A percentile compares a stretch with the other conserved stretches of the same genome.
These are phyloP conservation scores for Amphipyra tragopoginis DNA, from an alignment of 2,888 invertebrate species.

Conservation along the genomic window DNA sequence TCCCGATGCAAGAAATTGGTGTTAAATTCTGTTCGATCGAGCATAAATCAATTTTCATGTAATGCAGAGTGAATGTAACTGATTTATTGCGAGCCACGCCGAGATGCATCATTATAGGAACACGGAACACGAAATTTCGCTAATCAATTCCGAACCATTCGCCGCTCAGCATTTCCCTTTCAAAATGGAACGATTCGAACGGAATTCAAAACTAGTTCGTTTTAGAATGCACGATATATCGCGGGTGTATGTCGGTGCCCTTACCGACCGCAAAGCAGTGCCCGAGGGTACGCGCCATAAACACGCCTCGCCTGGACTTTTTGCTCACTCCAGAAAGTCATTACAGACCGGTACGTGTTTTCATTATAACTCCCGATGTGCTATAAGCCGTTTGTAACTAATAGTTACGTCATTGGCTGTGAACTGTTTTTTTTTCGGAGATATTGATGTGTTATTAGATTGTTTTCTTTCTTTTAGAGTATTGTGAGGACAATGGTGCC, in stretches of 20 bases:
- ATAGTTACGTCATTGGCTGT: conserved; percentile 58
- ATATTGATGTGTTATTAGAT: neutral
- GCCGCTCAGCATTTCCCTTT: conserved; percentile 24
- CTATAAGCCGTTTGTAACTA: conserved; percentile 42
- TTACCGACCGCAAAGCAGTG: conserved; percentile 54
- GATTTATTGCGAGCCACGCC: conserved; percentile 19
- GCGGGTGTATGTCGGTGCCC: conserved; percentile 35
- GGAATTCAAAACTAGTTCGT: conserved; percentile 29
- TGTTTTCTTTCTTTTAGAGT: neutral
- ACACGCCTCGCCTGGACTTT: conserved; percentile 62
- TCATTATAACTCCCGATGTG: conserved; percentile 66
- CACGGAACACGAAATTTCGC: conserved; percentile 27
- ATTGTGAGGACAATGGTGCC: too few relatives aligned
- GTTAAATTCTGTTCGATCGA: conserved; percentile 6
- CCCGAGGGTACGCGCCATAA: conserved; percentile 57
- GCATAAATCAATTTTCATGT: conserved; percentile 1
- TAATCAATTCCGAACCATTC: conserved; percentile 34
- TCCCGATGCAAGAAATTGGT: neutral
- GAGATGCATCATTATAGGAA: conserved; percentile 32
- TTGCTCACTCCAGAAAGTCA: conserved; percentile 72
- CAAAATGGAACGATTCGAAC: conserved; percentile 35
- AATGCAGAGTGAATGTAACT: conserved; percentile 3
- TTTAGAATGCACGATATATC: conserved; percentile 35
- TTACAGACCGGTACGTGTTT: conserved; percentile 72
- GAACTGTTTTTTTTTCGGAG: conserved; percentile 29